Conservation (phyloP, 2,797 vertebrate species). For the Thunnus albacares region DNA sequence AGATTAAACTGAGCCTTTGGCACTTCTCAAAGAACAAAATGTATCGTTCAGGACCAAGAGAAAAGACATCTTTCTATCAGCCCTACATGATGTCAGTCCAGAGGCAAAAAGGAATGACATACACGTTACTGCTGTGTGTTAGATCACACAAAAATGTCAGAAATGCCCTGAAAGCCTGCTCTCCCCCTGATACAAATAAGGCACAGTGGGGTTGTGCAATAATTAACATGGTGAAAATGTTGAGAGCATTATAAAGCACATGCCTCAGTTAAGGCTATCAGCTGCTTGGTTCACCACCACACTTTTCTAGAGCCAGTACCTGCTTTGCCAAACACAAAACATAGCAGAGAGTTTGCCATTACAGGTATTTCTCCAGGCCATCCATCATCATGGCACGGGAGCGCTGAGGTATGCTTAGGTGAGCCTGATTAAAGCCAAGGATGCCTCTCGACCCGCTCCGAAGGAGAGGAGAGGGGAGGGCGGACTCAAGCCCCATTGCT, state of each 20-base stretch:
- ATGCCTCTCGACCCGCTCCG: conserved; percentile 60
- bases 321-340: conserved; percentile 65
- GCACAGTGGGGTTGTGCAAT: conserved; percentile 8
- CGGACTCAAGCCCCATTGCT: conserved; percentile 40
- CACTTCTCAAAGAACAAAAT: conserved; percentile 71
- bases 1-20: conserved; percentile 76
- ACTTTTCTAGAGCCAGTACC: conserved; percentile 27
- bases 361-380: conserved; percentile 74
- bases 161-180: conserved; percentile 33
- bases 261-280: background rate
- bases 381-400: conserved; percentile 63
- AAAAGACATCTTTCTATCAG: conserved; percentile 72
- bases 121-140: conserved; percentile 21
- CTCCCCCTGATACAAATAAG: conserved; percentile 27
- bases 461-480: conserved; percentile 52
- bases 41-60: conserved; percentile 54
- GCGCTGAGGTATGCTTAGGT: conserved; percentile 63
- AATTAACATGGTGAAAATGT: conserved; percentile 46
- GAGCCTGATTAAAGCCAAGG: conserved; percentile 70
- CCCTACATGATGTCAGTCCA: conserved; percentile 62
- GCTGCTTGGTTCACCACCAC: conserved; percentile 12
- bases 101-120: conserved; percentile 55
- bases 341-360: conserved; percentile 55
- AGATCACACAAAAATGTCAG: conserved; percentile 55
- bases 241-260: background rate